Evolutionary conservation across 2,888 invertebrate species (phyloP).

Genomic region (Coronaproctus castanopsis): DNA sequence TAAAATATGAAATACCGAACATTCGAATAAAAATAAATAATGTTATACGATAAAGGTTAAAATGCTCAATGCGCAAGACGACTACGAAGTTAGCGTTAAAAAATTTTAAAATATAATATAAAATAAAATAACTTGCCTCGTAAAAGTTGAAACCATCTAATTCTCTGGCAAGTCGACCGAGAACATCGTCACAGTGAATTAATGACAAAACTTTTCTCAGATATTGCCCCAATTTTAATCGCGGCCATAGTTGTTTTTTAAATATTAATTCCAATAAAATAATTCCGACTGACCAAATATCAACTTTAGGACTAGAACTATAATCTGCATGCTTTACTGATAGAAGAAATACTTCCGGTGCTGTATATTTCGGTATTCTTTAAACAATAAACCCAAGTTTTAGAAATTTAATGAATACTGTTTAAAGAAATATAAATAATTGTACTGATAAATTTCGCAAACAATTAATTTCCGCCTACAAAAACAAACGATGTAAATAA

Average conservation of each 20-base stretch:
- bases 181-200: constrained; percentile 37
- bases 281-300: constrained; percentile 89
- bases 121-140: too few relatives aligned
- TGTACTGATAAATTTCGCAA: too few relatives aligned
- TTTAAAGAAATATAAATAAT: too few relatives aligned
- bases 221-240: constrained; percentile 50
- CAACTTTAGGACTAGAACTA: constrained; percentile 48
- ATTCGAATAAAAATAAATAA: too few relatives aligned
- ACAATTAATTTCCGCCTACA: too few relatives aligned
- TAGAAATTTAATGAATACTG: too few relatives aligned
- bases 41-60: too few relatives aligned
- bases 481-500: background rate
- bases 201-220: constrained; percentile 53
- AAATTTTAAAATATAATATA: too few relatives aligned
- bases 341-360: constrained; percentile 58
- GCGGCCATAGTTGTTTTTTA: constrained; percentile 46
- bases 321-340: constrained; percentile 28
- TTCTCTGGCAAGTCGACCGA: constrained; percentile 56
- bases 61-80: too few relatives aligned
- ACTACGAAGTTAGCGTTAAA: too few relatives aligned
- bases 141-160: constrained; percentile 46
- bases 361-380: constrained; percentile 37
- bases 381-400: background rate
- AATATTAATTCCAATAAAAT: constrained; percentile 61
- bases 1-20: too few relatives aligned